Evolutionary conservation across 2,888 invertebrate species (phyloP).

Genomic region (Dioctria linearis): DNA sequence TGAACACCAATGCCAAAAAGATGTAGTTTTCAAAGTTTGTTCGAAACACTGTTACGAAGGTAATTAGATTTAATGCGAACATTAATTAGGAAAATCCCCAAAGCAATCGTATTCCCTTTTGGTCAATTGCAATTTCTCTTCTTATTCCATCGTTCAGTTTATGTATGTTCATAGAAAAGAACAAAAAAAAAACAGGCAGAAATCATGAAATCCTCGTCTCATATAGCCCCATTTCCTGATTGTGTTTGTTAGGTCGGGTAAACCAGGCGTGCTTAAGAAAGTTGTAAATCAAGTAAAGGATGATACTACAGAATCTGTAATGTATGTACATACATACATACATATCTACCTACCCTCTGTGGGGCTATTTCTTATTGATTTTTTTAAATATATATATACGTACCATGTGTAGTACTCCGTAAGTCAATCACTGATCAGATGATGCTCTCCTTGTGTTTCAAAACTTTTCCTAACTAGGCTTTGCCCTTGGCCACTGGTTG

Average conservation of each 20-base stretch:
- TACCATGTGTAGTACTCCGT: not conserved
- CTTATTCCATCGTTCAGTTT: conserved; percentile 24
- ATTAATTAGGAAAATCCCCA: conserved; percentile 45
- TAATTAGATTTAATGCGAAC: conserved; percentile 45
- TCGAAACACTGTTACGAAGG: conserved; percentile 36
- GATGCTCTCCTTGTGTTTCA: conserved; percentile 21
- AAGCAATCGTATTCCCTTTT: conserved; percentile 45
- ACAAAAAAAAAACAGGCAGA: too few relatives aligned
- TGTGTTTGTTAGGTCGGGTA: not conserved
- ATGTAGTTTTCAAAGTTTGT: conserved; percentile 33
- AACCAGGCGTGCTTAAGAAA: not conserved
- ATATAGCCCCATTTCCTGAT: not conserved
- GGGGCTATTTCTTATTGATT: conserved; percentile 23
- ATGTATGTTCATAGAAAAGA: conserved; percentile 12
- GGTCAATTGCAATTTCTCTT: conserved; percentile 37
- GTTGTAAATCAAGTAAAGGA: conserved; percentile 27
- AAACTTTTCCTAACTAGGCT: conserved; percentile 38
- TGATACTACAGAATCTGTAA: not conserved
- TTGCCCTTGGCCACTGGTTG: conserved; percentile 22
- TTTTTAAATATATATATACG: too few relatives aligned
- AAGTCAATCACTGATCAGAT: conserved; percentile 27
- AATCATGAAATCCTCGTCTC: conserved; percentile 9
- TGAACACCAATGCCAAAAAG: conserved; percentile 20
- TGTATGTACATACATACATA: not conserved
- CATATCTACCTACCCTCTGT: not conserved